These are phyloP conservation scores for Leptodactylus fallax DNA, from an alignment of 2,797 vertebrate species.

Conservation along the genomic window DNA sequence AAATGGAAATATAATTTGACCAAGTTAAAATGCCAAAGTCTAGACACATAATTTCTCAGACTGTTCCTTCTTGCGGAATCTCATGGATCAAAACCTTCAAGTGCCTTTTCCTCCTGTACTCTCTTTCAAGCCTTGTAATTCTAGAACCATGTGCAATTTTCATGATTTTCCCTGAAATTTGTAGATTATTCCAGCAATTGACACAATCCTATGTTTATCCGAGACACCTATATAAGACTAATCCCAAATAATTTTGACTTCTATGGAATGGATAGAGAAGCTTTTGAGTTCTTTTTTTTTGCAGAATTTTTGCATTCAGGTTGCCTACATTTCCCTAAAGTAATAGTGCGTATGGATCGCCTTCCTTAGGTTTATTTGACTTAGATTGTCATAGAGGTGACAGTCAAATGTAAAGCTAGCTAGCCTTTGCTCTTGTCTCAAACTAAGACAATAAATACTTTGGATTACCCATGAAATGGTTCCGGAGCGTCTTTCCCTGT, in stretches of 20 bases:
- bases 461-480: no score
- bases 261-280: neutral
- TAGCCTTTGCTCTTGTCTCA: no score
- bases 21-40: slow-evolving; percentile 43
- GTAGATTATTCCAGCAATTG: neutral
- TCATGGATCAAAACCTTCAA: slow-evolving; percentile 17
- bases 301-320: neutral
- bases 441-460: no score
- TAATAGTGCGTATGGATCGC: neutral
- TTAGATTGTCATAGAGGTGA: neutral
- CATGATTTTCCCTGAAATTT: neutral
- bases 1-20: slow-evolving; percentile 58
- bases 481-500: no score
- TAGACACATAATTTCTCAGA: slow-evolving; percentile 54
- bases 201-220: neutral
- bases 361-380: neutral
- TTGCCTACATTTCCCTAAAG: neutral
- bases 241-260: neutral
- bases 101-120: neutral
- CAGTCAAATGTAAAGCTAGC: no score
- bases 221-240: neutral
- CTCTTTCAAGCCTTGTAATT: neutral
- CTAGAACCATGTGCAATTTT: neutral
- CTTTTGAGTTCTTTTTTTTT: no score
- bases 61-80: slow-evolving; percentile 17